Base-by-base conservation (phyloP, 2,888 invertebrate genomes). In the Apotomis capreana region DNA sequence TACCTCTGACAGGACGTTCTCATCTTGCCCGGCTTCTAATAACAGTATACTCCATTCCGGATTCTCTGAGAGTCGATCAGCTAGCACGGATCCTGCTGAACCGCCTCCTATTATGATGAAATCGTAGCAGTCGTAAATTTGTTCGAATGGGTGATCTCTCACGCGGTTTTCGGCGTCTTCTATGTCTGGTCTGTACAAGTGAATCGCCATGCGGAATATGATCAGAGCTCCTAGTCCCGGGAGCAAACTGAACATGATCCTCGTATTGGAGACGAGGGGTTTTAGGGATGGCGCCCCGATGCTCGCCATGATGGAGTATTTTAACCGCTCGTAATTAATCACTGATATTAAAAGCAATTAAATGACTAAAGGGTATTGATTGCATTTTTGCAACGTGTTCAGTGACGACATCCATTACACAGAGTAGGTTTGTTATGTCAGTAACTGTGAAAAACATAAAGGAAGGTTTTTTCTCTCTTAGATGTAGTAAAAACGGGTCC, bases 51-150 rank as follows among this genome's bases (percentile, higher is more conserved):
- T 95, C 96, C 96, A 96, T 26, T 94, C 87, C 0, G 94, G 90
- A 78, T 96, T 95, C 87, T 97, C 97, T 4, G 96, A 95, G 0
- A 98, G 89, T 40, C 97, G 92, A 77, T 95, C 96, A 0, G 98
- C 98, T 69, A 98, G 75, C 0, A 96, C 97, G 1, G 97, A 94
- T 3, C 97, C 98, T 0, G 97, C 97, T 1, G 97, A 96, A 0
- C 98, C 98, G 0, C 95, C 97, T 0, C 97, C 97, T 3, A 97
- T 92, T 68, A 97, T 94, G 5, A 97, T 94, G 79, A 97, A 97
- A 85, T 97, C 97, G 80, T 97, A 97, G 62, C 93, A 94, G 5
- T 94, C 89, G 12, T 92, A 87, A 5, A 97, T 82, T 3, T 95
- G 85, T 9, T 92, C 87, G 0, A 94, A 83, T 0, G 92, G 87